Conservation (phyloP, 2,797 vertebrate genomes). For the Gorsachius magnificus region DNA sequence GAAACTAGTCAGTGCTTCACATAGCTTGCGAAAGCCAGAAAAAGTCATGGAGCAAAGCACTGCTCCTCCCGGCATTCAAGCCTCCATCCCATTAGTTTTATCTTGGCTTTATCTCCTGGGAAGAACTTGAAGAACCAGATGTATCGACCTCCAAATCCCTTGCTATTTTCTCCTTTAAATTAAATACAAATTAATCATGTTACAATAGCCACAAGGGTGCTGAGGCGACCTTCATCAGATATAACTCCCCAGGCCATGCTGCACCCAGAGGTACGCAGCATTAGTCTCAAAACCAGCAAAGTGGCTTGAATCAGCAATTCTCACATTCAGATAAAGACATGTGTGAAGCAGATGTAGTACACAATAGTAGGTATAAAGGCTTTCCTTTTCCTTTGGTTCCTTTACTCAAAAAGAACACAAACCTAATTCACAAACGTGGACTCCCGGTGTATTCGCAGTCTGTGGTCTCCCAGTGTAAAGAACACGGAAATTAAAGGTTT, state of each 20-base stretch:
- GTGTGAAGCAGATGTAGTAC: not conserved
- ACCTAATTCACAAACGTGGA: not conserved
- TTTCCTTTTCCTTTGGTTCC: not conserved
- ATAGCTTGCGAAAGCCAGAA: not conserved
- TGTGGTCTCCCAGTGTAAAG: not conserved
- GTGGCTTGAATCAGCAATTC: not conserved
- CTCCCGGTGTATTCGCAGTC: not conserved
- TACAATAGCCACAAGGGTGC: not conserved
- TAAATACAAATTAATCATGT: not conserved
- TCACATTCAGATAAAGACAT: not conserved
- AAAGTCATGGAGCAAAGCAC: not conserved
- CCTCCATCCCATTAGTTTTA: not conserved
- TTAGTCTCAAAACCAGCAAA: not conserved
- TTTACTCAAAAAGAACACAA: not conserved
- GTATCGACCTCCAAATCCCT: not conserved
- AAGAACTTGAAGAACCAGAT: not conserved
- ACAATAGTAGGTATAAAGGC: not conserved
- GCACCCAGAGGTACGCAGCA: not conserved
- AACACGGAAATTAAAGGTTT: not conserved
- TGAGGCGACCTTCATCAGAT: not conserved
- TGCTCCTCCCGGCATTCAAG: not conserved
- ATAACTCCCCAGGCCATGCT: not conserved
- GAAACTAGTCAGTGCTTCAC: fast-evolving
- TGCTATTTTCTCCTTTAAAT: not conserved
- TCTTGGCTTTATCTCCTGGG: not conserved